Percentiles rank a stretch among this genome's conserved stretches.
Evolutionary conservation across 2,888 invertebrate species (phyloP).

Genomic region (Hypercompe scribonia): DNA sequence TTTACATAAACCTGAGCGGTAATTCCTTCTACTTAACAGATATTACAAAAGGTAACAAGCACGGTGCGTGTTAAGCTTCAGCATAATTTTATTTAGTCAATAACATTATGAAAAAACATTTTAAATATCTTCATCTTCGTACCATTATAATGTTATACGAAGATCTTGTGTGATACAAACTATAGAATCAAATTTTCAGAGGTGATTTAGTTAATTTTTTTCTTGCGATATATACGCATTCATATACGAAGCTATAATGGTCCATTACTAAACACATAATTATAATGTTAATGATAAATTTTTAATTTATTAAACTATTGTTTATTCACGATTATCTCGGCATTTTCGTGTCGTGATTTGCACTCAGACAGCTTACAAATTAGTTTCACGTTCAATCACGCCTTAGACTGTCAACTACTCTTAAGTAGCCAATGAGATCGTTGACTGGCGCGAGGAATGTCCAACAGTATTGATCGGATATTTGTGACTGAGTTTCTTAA

Average conservation of each 20-base stretch:
- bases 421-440: slow-evolving; percentile 9
- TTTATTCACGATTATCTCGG: background rate
- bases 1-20: slow-evolving; percentile 12
- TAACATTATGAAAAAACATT: slow-evolving; percentile 6
- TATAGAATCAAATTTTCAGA: background rate
- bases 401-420: background rate
- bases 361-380: background rate
- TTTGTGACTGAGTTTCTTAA: slow-evolving; percentile 24
- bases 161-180: background rate
- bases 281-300: too few species aligned
- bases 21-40: slow-evolving; percentile 10
- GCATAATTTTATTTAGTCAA: background rate
- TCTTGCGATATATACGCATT: background rate
- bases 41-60: slow-evolving; percentile 15
- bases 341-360: background rate
- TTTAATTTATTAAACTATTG: background rate
- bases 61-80: background rate
- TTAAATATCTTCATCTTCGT: background rate
- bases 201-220: background rate
- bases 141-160: background rate
- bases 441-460: slow-evolving; percentile 26
- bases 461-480: slow-evolving; percentile 36
- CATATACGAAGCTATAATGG: too few species aligned
- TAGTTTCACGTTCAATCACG: background rate
- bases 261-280: too few species aligned